Conservation (phyloP, 2,797 vertebrate genomes). For the Chromobotia macracanthus region DNA sequence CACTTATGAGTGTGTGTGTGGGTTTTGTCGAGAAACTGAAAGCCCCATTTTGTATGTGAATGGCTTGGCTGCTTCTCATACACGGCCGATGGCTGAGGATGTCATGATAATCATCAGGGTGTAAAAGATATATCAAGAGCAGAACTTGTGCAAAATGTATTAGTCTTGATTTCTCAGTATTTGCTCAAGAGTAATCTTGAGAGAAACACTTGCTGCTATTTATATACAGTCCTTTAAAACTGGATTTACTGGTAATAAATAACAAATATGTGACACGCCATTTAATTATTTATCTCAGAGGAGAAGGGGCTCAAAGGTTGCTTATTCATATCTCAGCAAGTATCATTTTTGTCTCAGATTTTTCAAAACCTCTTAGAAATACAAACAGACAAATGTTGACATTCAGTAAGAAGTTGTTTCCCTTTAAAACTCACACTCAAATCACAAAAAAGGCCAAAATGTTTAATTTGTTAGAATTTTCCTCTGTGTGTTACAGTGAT, state of each 20-base stretch:
- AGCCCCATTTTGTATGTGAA: constrained; percentile 43
- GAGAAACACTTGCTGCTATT: neutral
- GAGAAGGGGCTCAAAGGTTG: too few species aligned
- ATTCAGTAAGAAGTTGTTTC: neutral
- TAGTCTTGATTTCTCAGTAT: constrained; percentile 12
- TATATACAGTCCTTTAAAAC: neutral
- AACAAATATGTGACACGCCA: too few species aligned
- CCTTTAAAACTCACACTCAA: neutral
- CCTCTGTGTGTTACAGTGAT: constrained; percentile 4
- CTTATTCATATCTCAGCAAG: too few species aligned
- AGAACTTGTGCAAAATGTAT: constrained; percentile 23
- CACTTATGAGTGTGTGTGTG: constrained; percentile 41
- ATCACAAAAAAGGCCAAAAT: neutral
- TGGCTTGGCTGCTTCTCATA: neutral
- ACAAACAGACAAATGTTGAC: too few species aligned
- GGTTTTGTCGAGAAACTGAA: constrained; percentile 62
- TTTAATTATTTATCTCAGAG: too few species aligned
- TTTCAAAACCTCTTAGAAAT: too few species aligned
- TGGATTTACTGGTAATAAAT: too few species aligned
- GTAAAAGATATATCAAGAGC: neutral
- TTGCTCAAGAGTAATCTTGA: neutral
- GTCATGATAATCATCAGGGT: constrained; percentile 51
- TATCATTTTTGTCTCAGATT: too few species aligned
- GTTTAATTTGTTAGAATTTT: constrained; percentile 36
- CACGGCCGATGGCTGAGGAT: neutral